These are phyloP conservation scores for Drosophila azteca DNA, from an alignment of 1,140 invertebrate species.

Conservation along the genomic window DNA sequence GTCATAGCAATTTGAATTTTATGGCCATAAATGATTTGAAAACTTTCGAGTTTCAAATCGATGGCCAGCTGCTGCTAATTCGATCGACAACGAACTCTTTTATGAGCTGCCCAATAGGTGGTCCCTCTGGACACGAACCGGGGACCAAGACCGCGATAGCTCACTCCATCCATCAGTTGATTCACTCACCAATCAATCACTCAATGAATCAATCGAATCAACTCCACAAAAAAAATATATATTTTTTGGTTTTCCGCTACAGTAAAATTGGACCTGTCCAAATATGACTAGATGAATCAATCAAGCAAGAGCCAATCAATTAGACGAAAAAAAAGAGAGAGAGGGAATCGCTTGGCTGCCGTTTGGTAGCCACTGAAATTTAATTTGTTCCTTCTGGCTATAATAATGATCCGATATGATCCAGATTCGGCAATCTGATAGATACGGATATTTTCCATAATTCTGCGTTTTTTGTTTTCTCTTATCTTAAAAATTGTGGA, in stretches of 20 bases:
- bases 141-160: background rate
- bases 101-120: conserved; percentile 14
- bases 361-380: too few relatives aligned
- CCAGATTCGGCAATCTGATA: too few relatives aligned
- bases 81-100: conserved; percentile 41
- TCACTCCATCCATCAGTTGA: conserved; percentile 35
- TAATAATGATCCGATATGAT: too few relatives aligned
- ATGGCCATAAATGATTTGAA: conserved; percentile 42
- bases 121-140: background rate
- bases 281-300: too few relatives aligned
- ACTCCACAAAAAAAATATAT: too few relatives aligned
- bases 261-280: conserved; percentile 3
- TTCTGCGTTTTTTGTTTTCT: too few relatives aligned
- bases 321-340: too few relatives aligned
- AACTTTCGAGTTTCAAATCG: conserved; percentile 36
- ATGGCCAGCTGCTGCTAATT: conserved; percentile 52
- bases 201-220: conserved; percentile 44
- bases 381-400: too few relatives aligned
- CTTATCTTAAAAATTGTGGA: too few relatives aligned
- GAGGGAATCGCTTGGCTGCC: too few relatives aligned
- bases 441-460: too few relatives aligned
- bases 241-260: conserved; percentile 18
- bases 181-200: conserved; percentile 18
- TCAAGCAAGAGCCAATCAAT: too few relatives aligned
- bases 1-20: conserved; percentile 61